Base-by-base conservation (phyloP, 2,797 vertebrate genomes). In the Telmatherina bonti region DNA sequence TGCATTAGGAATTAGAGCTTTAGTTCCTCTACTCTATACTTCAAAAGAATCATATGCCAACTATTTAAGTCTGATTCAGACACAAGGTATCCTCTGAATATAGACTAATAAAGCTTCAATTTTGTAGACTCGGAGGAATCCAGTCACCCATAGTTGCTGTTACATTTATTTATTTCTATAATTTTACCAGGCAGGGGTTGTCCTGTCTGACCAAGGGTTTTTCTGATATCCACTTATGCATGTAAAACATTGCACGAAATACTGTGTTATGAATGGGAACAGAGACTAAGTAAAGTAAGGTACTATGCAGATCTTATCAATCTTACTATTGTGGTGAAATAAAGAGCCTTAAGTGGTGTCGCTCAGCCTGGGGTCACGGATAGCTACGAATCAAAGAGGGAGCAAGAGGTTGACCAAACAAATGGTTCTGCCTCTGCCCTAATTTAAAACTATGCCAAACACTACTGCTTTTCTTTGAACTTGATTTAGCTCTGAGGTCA, bases 391-490 rank as follows among this genome's bases (percentile, higher is more conserved):
- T 93, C 90, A 92, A 89, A 92, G 88, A 55, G 81, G 87, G 86
- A 91, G 83, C 81, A 89, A 90, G 87, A 91, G 92, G 93, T 92
- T 89, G 90, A 93, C 90, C 89, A 93, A 94, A 93, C 91, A 91
- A 81, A 66, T 85, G 82, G 82, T 76, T 87, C 87, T 91, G 91
- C 91, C 94, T 89, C 90, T 92, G 93, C 82, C 91, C 85, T 83
- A 76, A 65, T 93, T 95, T 95, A 96, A 96, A 91, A 90, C 89
- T 92, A 94, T 91, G 91, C 88, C 88, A 94, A 94, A 85, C 82
- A 93, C 92, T 92, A 87, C 91, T 71, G 71, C 43, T 82, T 93
- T 91, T 91, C 95, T 97, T 97, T 97, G 96, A 97, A 97, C 95
- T 96, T 96, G 95, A 96, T 93, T 94, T 94, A 96, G 94, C 93